A percentile compares a stretch with the other conserved stretches of the same genome.
Conservation (phyloP, 2,113 vertebrate species). For the Melanotaenia duboulayi region DNA sequence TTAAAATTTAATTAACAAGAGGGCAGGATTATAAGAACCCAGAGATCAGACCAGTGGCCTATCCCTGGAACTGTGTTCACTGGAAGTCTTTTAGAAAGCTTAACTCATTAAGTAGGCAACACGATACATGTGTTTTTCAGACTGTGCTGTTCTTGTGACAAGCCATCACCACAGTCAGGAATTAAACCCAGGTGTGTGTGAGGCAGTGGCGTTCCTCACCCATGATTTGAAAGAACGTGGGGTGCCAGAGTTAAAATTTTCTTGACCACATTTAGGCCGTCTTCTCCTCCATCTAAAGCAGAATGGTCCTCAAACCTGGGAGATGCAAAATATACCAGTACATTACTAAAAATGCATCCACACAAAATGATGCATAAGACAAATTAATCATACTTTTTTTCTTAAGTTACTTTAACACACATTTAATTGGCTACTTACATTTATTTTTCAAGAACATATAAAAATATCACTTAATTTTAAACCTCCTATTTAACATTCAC, state of each 20-base stretch:
- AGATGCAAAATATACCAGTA: background rate
- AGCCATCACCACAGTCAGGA: constrained; percentile 37
- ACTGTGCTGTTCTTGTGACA: constrained; percentile 59
- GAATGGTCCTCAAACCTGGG: constrained; percentile 90
- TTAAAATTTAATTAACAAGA: constrained; percentile 32
- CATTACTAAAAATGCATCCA: background rate
- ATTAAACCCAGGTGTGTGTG: constrained; percentile 63
- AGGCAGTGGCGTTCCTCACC: constrained; percentile 77
- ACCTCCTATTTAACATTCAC: background rate
- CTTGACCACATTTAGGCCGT: constrained; percentile 89
- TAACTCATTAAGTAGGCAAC: constrained; percentile 62
- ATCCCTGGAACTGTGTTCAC: constrained; percentile 41
- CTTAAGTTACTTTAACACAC: background rate
- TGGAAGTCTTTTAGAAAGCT: constrained; percentile 52
- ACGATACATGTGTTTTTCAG: constrained; percentile 59
- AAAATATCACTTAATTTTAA: background rate
- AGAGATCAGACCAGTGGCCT: constrained; percentile 16
- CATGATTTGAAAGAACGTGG: constrained; percentile 83
- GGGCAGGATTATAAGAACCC: constrained; percentile 20
- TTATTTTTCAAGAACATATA: background rate
- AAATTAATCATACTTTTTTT: no score
- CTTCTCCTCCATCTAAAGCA: constrained; percentile 91
- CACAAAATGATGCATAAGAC: background rate
- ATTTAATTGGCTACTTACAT: background rate
- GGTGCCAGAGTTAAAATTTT: constrained; percentile 87